Evolutionary conservation across 2,797 vertebrate genomes (phyloP).

Genomic region (Sebastes goodei): DNA sequence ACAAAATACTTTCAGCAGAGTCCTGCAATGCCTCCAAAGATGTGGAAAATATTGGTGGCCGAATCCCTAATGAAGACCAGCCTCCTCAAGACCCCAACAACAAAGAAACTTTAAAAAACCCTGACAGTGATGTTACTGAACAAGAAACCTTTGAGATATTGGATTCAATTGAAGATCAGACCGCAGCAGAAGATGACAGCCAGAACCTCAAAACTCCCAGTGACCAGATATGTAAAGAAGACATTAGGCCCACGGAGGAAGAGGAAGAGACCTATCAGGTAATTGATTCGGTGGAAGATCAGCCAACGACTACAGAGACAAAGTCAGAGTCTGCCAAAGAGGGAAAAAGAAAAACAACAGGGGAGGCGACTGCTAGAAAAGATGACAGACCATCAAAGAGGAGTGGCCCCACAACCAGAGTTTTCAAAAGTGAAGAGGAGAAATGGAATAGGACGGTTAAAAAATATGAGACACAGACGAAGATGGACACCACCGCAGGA

Average conservation of each 20-base stretch:
- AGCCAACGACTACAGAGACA: neutral
- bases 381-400: constrained; percentile 1
- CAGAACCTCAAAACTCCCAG: neutral
- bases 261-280: constrained; percentile 26
- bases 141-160: constrained; percentile 49
- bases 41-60: neutral
- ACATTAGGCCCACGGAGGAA: neutral
- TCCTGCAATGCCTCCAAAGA: neutral
- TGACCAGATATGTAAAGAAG: neutral
- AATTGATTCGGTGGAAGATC: constrained; percentile 49
- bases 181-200: neutral
- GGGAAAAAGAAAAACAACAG: neutral
- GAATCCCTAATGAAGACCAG: neutral
- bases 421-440: constrained; percentile 9
- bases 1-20: neutral
- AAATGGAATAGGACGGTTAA: neutral
- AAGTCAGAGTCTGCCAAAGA: neutral
- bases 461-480: constrained; percentile 1
- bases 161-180: constrained; percentile 49
- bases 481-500: neutral
- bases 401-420: neutral
- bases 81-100: neutral
- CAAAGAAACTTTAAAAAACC: neutral
- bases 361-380: neutral
- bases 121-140: neutral